A percentile compares a stretch with the other conserved stretches of the same genome.
Evolutionary conservation across 2,113 vertebrate genomes (phyloP).

Genomic region (Paradisaea rubra): DNA sequence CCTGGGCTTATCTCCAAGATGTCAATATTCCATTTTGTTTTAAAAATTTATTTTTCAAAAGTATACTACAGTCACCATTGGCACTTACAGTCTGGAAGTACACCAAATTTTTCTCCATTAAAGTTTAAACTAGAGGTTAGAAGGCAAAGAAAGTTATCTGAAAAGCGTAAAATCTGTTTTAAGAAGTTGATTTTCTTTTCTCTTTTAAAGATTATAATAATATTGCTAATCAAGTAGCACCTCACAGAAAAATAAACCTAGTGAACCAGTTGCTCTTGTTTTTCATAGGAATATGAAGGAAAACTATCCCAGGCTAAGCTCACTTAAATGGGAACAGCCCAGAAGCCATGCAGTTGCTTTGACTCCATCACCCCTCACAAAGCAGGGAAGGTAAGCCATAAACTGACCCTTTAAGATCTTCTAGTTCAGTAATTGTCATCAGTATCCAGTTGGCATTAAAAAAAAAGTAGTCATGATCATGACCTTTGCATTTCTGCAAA

Average conservation of each 20-base stretch:
- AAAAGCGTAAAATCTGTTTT: not conserved
- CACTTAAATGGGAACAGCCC: not conserved
- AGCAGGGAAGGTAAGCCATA: not conserved
- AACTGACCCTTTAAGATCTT: not conserved
- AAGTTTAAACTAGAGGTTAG: not conserved
- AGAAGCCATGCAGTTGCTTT: not conserved
- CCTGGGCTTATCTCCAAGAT: not conserved
- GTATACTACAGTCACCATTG: not conserved
- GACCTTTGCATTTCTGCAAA: constrained; percentile 59
- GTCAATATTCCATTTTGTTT: not conserved
- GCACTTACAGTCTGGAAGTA: not conserved
- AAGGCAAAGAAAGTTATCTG: not conserved
- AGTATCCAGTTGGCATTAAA: not conserved
- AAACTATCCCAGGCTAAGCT: not conserved
- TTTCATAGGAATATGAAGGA: not conserved
- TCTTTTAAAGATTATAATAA: not conserved
- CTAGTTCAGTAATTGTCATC: not conserved
- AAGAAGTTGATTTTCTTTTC: not conserved
- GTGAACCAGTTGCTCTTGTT: not conserved
- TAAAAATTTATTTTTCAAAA: not conserved
- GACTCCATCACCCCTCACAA: not conserved
- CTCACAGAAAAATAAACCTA: not conserved
- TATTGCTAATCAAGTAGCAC: not conserved
- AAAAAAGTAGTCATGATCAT: constrained; percentile 10
- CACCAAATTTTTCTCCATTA: not conserved